Percentiles rank a stretch among this genome's conserved stretches.
phyloP scores from a whole-genome alignment of 2,888 invertebrate genomes.

The Suillia variegata region DNA sequence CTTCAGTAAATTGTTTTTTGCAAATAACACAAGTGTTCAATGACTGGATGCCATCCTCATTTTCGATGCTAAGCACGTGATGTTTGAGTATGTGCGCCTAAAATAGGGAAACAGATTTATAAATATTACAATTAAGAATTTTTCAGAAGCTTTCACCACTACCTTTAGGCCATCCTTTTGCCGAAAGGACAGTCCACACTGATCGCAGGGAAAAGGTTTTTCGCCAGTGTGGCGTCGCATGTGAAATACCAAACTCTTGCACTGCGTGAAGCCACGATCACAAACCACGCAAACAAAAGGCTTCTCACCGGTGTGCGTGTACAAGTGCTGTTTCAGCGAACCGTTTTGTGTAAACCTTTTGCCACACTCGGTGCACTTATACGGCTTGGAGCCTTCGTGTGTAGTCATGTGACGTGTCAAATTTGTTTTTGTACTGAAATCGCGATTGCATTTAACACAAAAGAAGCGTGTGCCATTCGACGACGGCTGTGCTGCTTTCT shows the following conservation, averaged over 20 bases:
- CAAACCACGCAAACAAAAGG: conserved; percentile 50
- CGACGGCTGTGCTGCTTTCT: not conserved
- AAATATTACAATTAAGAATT: not conserved
- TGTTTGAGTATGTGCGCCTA: conserved; percentile 46
- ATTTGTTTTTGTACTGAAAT: conserved; percentile 55
- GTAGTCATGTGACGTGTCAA: conserved; percentile 50
- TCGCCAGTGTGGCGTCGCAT: conserved; percentile 53
- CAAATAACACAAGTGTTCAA: conserved; percentile 44
- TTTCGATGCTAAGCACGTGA: conserved; percentile 37
- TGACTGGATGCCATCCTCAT: conserved; percentile 22
- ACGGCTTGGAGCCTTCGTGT: conserved; percentile 49
- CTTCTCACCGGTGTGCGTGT: conserved; percentile 51
- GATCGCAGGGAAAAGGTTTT: conserved; percentile 52
- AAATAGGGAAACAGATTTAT: not conserved
- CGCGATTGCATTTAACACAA: conserved; percentile 50
- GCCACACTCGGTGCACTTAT: conserved; percentile 44
- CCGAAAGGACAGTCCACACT: conserved; percentile 47
- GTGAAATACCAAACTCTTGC: conserved; percentile 51
- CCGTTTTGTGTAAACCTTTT: conserved; percentile 53
- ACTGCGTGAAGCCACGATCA: conserved; percentile 50
- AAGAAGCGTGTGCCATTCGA: not conserved
- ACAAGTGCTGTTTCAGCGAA: conserved; percentile 51
- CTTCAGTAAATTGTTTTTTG: conserved; percentile 27
- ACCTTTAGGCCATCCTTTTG: conserved; percentile 54
- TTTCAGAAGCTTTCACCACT: not conserved